Conservation (phyloP, 2,888 invertebrate genomes). For the Agriopis leucophaearia region DNA sequence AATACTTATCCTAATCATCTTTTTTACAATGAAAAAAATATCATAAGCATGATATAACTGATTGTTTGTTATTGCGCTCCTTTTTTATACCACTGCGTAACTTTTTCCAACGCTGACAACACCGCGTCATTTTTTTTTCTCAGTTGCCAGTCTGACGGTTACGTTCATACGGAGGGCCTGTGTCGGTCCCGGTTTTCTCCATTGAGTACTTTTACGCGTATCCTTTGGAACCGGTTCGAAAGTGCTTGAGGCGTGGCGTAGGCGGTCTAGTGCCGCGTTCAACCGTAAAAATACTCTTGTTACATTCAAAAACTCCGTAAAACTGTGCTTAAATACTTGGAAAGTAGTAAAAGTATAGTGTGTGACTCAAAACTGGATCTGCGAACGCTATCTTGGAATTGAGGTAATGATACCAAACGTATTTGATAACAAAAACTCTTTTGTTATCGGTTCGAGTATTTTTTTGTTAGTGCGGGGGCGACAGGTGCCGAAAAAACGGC, state of each 20-base stretch:
- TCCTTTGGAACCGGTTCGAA: conserved; percentile 79
- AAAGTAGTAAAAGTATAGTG: conserved; percentile 44
- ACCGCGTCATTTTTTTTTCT: conserved; percentile 61
- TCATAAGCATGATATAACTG: no score
- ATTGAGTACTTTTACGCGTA: conserved; percentile 75
- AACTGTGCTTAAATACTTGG: conserved; percentile 51
- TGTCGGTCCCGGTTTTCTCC: conserved; percentile 48
- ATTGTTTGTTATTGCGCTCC: background rate
- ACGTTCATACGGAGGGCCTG: conserved; percentile 56
- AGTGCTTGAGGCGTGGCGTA: conserved; percentile 81
- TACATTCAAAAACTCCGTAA: conserved; percentile 40
- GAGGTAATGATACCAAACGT: conserved; percentile 50
- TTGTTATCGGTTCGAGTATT: conserved; percentile 47
- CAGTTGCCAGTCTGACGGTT: conserved; percentile 62
- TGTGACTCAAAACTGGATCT: conserved; percentile 43
- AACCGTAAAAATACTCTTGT: conserved; percentile 71
- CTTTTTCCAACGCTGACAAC: conserved; percentile 57
- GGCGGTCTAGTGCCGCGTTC: conserved; percentile 73
- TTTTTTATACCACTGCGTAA: background rate
- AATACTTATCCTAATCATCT: no score
- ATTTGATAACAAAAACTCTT: conserved; percentile 51
- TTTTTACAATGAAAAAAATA: no score
- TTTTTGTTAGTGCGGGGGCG: conserved; percentile 36
- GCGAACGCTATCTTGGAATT: conserved; percentile 44
- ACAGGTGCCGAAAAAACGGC: conserved; percentile 44